Base-by-base conservation (phyloP, 2,888 invertebrate species). In the Germaria angustata region DNA sequence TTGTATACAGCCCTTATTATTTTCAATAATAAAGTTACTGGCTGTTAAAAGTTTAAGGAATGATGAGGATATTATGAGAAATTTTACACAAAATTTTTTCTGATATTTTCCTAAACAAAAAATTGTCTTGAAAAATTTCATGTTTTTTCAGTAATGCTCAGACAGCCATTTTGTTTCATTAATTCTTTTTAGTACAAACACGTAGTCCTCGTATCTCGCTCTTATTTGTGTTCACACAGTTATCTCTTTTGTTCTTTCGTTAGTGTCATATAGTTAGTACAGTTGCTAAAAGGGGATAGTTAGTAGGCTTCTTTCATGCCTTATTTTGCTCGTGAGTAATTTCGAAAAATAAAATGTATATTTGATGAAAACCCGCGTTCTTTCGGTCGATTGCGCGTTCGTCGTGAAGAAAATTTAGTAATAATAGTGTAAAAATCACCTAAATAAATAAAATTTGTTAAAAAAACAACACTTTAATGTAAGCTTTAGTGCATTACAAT, bases 361-460 rank as follows among this genome's bases (percentile, higher is more conserved):
- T 90, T 90, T 90, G 90, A 87, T 87, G 88, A 87, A 89, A 90
- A 90, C 90, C 90, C 90, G 90, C 90, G 90, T 90, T 82, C 82
- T 82, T 89, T 89, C 84, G 87, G 86, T 87, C 88, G 88, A 87
- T 79, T 88, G 87, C 87, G 86, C 88, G 88, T 90, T 88, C 87
- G 86, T 75, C 79, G 73, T 88, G 86, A 84, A 86, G 88, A 87
- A 89, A 90, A 89, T 87, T 88, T 86, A 85, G 85, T 87, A 88
- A 87, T 87, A 87, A 85, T 85, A 84, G 87, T 87, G 88, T 87
- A 88, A 88, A 90, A 88, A 85, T 72, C 79, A 78, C 73, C 75
- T 75, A 85, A 87, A 88, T 86, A 89, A 87, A 85, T 85, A 84
- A 77, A 86, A 88, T 86, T 86, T 85, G 84, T 84, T 78, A 59